Evolutionary conservation across 2,888 invertebrate species (phyloP), one percentile per base, ranked within the genome.

Genomic region (Stramonita haemastoma): DNA sequence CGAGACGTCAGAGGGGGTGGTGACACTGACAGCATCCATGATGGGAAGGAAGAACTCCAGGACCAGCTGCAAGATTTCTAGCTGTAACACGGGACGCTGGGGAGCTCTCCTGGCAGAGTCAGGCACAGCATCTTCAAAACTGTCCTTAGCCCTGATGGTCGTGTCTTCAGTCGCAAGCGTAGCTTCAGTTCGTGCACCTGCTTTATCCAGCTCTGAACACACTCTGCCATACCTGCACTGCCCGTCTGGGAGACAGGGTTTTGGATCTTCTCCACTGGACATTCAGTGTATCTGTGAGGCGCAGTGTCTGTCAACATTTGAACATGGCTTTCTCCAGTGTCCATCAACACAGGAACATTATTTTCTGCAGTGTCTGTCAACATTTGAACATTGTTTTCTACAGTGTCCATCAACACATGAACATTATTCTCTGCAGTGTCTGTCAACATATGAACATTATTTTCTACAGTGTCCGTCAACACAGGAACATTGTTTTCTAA

Each of bases 11-110:
- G 84, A 84, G 4, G 46, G 22, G 29, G 46, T 4, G 6, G 34
- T 36, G 46, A 56, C 22, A n/a, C 2, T n/a, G 29, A 73, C 22
- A 46, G 1, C 26, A 11, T 22, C 73, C 70, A 89, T 2, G 34
- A n/a, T 22, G 36, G 17, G 29, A 19, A 22, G n/a, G 22, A 89
- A 32, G 56, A 84, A 89, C 6, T 85, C 85, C 56, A 89, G 32
- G 15, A 89, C 57, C 34, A 73, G 29, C 17, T 19, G 60, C 32
- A 85, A 26, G 36, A 46, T 60, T 5, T 85, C 84, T 36, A 73
- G n/a, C 85, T 85, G 86, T 22, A 2, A 46, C 46, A 46, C 46
- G 8, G 46, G 4, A 46, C 46, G 46, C 2, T 46, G 46, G 46
- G 46, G 46, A 46, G 46, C 46, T 46, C 46, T 2, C 46, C 8